Evolutionary conservation across 1,140 invertebrate species (phyloP).

Genomic region (Himalopsyche phryganea): DNA sequence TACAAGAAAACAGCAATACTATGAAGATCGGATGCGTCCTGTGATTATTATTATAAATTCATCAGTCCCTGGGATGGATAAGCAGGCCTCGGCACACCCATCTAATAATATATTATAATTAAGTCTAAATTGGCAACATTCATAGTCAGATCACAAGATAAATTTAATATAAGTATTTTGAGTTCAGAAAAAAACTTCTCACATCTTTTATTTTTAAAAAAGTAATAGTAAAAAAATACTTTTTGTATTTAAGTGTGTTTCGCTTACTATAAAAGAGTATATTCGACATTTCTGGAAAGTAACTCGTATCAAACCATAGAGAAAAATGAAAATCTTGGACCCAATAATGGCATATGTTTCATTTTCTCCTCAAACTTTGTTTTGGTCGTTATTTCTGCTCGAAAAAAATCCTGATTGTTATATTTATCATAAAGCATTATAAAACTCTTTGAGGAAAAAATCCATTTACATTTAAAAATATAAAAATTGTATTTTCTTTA

Average conservation of each 20-base stretch:
- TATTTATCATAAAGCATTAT: no score
- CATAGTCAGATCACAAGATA: constrained; percentile 17
- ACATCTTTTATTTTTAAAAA: constrained; percentile 8
- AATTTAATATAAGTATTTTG: constrained; percentile 20
- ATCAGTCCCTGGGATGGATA: neutral
- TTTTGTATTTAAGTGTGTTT: neutral
- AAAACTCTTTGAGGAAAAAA: neutral
- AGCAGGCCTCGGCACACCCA: neutral
- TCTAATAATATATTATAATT: constrained; percentile 2
- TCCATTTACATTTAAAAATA: constrained; percentile 5
- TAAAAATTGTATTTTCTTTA: neutral
- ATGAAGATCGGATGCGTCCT: constrained; percentile 3
- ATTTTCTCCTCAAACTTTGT: neutral
- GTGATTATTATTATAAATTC: neutral
- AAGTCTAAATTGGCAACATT: constrained; percentile 23
- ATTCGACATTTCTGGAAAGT: neutral
- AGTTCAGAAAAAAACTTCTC: constrained; percentile 10
- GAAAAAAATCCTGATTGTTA: neutral
- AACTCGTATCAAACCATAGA: neutral
- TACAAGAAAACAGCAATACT: constrained; percentile 5
- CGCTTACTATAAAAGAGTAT: neutral
- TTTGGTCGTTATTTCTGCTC: neutral
- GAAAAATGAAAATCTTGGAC: constrained; percentile 2
- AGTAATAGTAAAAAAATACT: constrained; percentile 19
- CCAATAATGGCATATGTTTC: constrained; percentile 1